phyloP scores from a whole-genome alignment of 2,113 vertebrate species.

The Lethenteron reissneri region DNA sequence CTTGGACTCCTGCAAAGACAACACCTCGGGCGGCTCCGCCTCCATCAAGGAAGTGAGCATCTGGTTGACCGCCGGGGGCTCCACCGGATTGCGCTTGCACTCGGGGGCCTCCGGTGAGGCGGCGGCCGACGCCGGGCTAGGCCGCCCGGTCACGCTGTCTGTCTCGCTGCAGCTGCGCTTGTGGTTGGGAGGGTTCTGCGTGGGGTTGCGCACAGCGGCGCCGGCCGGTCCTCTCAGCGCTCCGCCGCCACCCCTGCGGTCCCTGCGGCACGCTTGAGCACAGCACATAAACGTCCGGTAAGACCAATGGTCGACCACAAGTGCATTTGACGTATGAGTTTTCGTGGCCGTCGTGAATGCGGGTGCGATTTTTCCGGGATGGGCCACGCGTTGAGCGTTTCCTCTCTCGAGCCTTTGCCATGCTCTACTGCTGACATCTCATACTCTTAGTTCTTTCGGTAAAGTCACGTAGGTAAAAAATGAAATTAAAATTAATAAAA shows the following conservation, averaged over 20 bases:
- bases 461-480: no score
- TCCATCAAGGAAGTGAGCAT: conserved; percentile 59
- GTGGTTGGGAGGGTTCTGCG: not conserved
- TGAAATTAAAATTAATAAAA: no score
- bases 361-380: no score
- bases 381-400: no score
- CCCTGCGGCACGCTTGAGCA: conserved; percentile 2
- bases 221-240: not conserved
- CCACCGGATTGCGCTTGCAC: conserved; percentile 18
- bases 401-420: no score
- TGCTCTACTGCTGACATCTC: no score
- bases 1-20: conserved; percentile 45
- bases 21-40: conserved; percentile 65
- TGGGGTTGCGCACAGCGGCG: not conserved
- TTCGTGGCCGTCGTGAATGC: no score
- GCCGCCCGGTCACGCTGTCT: not conserved
- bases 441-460: no score
- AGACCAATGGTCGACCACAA: not conserved
- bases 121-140: not conserved
- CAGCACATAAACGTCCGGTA: not conserved
- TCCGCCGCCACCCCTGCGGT: not conserved
- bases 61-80: conserved; percentile 42
- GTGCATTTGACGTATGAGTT: no score
- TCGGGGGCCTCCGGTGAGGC: conserved; percentile 6
- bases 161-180: not conserved